Conservation (phyloP, 2,888 invertebrate genomes). For the Linnaemya tessellans region DNA sequence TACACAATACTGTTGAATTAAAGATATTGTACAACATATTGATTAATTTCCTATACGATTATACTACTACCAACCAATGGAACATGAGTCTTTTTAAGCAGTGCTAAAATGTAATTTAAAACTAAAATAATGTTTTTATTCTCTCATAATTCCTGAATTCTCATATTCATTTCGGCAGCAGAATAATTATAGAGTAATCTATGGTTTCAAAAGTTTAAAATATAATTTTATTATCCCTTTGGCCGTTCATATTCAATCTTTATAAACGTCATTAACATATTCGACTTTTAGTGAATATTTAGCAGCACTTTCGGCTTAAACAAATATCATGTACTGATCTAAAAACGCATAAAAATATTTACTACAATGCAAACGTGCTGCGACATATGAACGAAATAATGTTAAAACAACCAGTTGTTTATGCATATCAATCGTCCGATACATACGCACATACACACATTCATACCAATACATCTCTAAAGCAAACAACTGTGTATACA, state of each 20-base stretch:
- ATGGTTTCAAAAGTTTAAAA: background rate
- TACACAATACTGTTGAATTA: no score
- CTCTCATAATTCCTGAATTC: no score
- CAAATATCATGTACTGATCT: background rate
- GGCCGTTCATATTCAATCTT: background rate
- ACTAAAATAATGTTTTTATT: no score
- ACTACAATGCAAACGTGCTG: background rate
- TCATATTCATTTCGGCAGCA: no score
- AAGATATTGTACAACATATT: no score
- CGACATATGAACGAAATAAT: constrained; percentile 14
- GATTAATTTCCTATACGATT: no score
- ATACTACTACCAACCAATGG: no score
- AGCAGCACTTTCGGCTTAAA: background rate
- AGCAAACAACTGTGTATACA: background rate
- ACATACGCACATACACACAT: background rate
- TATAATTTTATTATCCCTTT: background rate
- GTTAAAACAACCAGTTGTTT: constrained; percentile 50
- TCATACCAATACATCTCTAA: background rate
- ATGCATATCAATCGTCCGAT: constrained; percentile 51
- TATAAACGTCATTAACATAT: constrained; percentile 10
- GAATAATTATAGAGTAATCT: no score
- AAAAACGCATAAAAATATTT: background rate
- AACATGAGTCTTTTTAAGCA: no score
- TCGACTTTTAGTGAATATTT: constrained; percentile 18
- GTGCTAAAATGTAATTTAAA: no score